Base-by-base conservation (phyloP, 2,113 vertebrate species). In the Eleginops maclovinus region DNA sequence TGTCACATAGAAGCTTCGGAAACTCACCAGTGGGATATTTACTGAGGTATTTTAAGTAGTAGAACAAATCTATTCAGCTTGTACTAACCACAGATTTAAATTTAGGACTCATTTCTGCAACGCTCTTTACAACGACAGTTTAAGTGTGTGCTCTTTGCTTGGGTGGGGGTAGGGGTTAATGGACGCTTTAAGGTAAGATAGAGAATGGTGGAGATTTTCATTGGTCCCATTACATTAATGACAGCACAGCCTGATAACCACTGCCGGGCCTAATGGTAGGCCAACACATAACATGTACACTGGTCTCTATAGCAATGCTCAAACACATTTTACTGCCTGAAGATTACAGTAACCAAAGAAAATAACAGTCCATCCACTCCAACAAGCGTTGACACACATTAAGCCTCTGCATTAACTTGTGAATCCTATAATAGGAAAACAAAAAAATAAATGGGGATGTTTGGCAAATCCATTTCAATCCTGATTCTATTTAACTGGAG, bases 401-500 rank as follows among this genome's bases (percentile, higher is more conserved):
- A 44, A 13, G 15, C 16, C 40, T 26, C 66, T 11, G 31, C n/a
- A 41, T 10, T 14, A 14, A 41, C 17, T n/a, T 21, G 0, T 51
- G 19, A 40, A 40, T 64, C 24, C 44, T 64, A 47, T 19, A 19
- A 64, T 47, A 47, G 14, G n/a, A 13, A 60, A 13, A n/a, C 0
- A 19, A 22, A 53, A 19, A 36, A 36, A 36, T 14, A 59, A 59
- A 12, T 12, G n/a, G 8, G 4, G 19, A 8, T 22, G 22, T 55
- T 55, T 55, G 3, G 16, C 16, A 41, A 67, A 55, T 43, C 51
- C 40, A 43, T 55, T 43, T 51, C 51, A 26, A 9, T 50, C 51
- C 66, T 55, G 66, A 43, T 55, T 69, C 66, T 19, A 14, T 26
- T 69, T 19, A 44, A 43, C 51, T 55, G 21, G n/a, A 47, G 44